Evolutionary conservation across 2,888 invertebrate genomes (phyloP).

Genomic region (Deroplatys truncata): DNA sequence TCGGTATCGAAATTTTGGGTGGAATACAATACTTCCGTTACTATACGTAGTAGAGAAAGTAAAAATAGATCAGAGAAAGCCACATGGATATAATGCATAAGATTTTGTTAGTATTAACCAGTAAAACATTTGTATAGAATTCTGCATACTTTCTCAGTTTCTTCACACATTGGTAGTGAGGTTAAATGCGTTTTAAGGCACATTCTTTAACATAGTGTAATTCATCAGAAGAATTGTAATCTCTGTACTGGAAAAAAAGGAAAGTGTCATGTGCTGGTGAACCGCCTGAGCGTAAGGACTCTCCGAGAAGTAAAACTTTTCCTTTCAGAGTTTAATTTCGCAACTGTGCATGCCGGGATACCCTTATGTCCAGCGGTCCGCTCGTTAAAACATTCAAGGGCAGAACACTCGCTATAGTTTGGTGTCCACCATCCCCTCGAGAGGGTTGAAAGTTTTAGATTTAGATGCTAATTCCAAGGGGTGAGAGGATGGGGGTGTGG

Average conservation of each 20-base stretch:
- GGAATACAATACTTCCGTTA: too few species aligned
- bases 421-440: neutral
- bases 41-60: too few species aligned
- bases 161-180: too few species aligned
- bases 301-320: neutral
- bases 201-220: too few species aligned
- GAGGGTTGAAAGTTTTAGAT: slow-evolving; percentile 1
- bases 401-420: neutral
- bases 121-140: too few species aligned
- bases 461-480: slow-evolving; percentile 10
- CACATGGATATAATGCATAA: too few species aligned
- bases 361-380: neutral
- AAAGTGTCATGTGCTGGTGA: neutral
- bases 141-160: too few species aligned
- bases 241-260: neutral
- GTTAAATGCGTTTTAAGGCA: too few species aligned
- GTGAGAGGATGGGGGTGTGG: neutral
- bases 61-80: too few species aligned
- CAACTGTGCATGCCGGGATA: neutral
- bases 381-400: neutral
- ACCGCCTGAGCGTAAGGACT: neutral
- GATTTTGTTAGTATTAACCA: too few species aligned
- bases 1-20: too few species aligned
- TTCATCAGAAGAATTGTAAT: too few species aligned
- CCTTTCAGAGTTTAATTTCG: neutral